Evolutionary conservation across 92 coral and sea anemone species (phyloP), one percentile per base, ranked within the genome.

Genomic region (Umimayanthus kanabou): DNA sequence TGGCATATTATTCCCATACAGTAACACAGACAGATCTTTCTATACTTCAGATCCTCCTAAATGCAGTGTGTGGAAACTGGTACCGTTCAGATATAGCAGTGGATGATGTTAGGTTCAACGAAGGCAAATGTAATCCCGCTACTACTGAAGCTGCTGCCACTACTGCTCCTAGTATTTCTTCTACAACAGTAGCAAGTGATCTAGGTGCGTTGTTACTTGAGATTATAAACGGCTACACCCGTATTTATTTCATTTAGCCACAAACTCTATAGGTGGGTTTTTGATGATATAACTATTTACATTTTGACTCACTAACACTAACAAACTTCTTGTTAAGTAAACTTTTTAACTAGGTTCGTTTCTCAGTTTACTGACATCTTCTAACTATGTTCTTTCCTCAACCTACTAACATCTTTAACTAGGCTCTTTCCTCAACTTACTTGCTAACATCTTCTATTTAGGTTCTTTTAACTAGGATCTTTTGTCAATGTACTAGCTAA

Each of bases 41-140:
- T 30, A 40, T 33, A 39, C 50, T 55, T 20, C 45, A 80, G 85
- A 61, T 80, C 67, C 72, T 80, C 6, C 85, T 80, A 14, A 80
- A 30, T 20, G 73, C 85, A 4, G 73, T 58, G 39, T 18, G 53
- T 5, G 85, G 85, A 37, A 80, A 73, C 18, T 58, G 73, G 73
- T 80, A 80, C 85, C 85, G 85, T 10, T 33, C 85, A 61, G 85
- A 80, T 37, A 80, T 80, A 55, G 85, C 85, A 29, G 50, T 80
- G 45, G 85, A 80, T 61, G 85, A 80, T 37, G 53, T 80, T 65
- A 58, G 70, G 9, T 80, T 80, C 50, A 39, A 80, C 15, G 28
- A 33, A 29, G 85, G 85, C 30, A 40, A 61, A 57, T 80, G 85
- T 61, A 39, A 13, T 58, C 39, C 82, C 26, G 23, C 45, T 8